These are phyloP conservation scores for Gambelia wislizenii DNA, from an alignment of 2,797 vertebrate species.

Conservation along the genomic window DNA sequence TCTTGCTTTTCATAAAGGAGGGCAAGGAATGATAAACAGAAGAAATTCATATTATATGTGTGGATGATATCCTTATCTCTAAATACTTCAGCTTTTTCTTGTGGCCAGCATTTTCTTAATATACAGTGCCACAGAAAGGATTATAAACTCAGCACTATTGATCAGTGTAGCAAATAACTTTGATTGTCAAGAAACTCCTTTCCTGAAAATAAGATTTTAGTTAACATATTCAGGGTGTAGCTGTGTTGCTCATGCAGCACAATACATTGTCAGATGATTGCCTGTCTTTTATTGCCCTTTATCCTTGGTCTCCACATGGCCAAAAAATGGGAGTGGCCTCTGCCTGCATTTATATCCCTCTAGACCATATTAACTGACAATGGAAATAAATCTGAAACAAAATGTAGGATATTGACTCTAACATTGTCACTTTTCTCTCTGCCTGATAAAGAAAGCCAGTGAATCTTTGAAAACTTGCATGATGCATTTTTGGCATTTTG, in stretches of 20 bases:
- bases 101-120: background rate
- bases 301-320: too few species aligned
- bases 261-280: background rate
- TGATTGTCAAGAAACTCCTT: slow-evolving; percentile 20
- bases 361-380: too few species aligned
- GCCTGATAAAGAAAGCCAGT: too few species aligned
- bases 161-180: slow-evolving; percentile 22
- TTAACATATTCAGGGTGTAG: background rate
- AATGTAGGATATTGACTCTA: too few species aligned
- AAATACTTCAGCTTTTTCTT: background rate
- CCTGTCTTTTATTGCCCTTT: too few species aligned
- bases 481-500: too few species aligned
- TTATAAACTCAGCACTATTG: background rate
- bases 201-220: slow-evolving; percentile 27
- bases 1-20: background rate
- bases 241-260: background rate
- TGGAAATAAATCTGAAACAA: too few species aligned
- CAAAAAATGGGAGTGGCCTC: too few species aligned
- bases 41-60: background rate
- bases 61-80: background rate
- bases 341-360: too few species aligned
- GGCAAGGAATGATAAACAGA: background rate
- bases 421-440: too few species aligned
- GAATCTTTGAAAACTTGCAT: too few species aligned
- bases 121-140: background rate